phyloP scores from a whole-genome alignment of 2,888 invertebrate species.

The Drosophila suboccidentalis region DNA sequence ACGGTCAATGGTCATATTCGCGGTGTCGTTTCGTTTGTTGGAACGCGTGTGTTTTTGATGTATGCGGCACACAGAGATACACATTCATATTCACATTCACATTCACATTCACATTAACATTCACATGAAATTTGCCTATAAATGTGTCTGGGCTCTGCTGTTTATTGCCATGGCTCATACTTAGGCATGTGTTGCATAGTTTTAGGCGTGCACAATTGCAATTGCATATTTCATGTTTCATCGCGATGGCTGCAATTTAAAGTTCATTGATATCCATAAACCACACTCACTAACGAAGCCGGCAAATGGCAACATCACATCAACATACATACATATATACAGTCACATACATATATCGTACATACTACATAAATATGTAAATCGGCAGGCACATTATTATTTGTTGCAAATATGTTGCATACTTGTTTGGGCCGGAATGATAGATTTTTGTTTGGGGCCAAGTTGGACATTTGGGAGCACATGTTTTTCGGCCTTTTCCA shows the following conservation, averaged over 20 bases:
- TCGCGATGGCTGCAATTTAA: constrained; percentile 64
- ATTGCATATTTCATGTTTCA: constrained; percentile 65
- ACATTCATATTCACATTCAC: not conserved
- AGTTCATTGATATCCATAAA: constrained; percentile 81
- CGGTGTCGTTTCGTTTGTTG: constrained; percentile 16
- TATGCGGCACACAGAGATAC: constrained; percentile 36
- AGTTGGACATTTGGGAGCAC: constrained; percentile 47
- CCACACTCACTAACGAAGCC: constrained; percentile 63
- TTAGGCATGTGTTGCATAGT: constrained; percentile 46
- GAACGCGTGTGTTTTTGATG: constrained; percentile 53
- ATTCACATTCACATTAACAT: not conserved
- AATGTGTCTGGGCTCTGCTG: constrained; percentile 75
- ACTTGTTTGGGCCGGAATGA: constrained; percentile 15
- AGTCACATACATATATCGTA: not conserved
- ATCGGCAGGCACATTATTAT: constrained; percentile 52
- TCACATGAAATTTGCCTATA: constrained; percentile 72
- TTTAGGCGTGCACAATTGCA: constrained; percentile 70
- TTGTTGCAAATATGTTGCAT: constrained; percentile 58
- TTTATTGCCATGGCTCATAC: constrained; percentile 52
- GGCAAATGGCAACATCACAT: constrained; percentile 31
- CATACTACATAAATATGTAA: constrained; percentile 48
- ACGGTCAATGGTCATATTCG: constrained; percentile 54
- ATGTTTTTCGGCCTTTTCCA: constrained; percentile 57
- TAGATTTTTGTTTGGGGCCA: constrained; percentile 37
- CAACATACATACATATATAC: constrained; percentile 1